Evolutionary conservation across 2,888 invertebrate genomes (phyloP).

Genomic region (Eucera pruinosa): DNA sequence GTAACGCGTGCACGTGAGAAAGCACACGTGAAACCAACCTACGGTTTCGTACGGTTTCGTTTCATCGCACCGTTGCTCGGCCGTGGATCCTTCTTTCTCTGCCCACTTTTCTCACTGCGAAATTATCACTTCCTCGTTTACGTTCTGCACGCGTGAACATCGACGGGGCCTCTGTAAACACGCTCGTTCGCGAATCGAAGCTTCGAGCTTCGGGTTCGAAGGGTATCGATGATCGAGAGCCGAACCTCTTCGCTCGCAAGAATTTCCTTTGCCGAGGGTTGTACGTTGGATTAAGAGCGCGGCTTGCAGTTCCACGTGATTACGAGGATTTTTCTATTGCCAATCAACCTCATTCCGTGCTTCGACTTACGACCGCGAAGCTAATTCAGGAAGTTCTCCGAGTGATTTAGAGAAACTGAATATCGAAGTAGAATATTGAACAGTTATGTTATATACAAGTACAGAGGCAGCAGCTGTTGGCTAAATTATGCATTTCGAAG

Average conservation of each 20-base stretch:
- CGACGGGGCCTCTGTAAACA: slow-evolving; percentile 23
- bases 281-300: neutral
- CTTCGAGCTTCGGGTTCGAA: neutral
- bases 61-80: slow-evolving; percentile 29
- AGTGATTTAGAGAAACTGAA: slow-evolving; percentile 7
- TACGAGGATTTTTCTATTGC: neutral
- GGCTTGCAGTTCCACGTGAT: slow-evolving; percentile 20
- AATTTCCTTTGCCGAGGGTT: slow-evolving; percentile 5
- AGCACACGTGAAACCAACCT: slow-evolving; percentile 44
- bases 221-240: too few relatives aligned
- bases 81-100: slow-evolving; percentile 24
- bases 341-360: neutral
- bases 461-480: neutral
- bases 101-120: slow-evolving; percentile 61
- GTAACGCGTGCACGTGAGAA: slow-evolving; percentile 63
- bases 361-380: neutral
- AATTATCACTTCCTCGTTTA: slow-evolving; percentile 61
- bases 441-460: too few relatives aligned
- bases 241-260: neutral
- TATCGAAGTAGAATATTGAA: neutral
- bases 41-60: slow-evolving; percentile 55
- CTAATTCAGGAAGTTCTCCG: slow-evolving; percentile 1
- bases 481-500: neutral
- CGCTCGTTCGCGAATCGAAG: neutral
- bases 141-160: slow-evolving; percentile 54